Base-by-base conservation (phyloP, 2,888 invertebrate genomes). In the Cryptocheilus praepositus region DNA sequence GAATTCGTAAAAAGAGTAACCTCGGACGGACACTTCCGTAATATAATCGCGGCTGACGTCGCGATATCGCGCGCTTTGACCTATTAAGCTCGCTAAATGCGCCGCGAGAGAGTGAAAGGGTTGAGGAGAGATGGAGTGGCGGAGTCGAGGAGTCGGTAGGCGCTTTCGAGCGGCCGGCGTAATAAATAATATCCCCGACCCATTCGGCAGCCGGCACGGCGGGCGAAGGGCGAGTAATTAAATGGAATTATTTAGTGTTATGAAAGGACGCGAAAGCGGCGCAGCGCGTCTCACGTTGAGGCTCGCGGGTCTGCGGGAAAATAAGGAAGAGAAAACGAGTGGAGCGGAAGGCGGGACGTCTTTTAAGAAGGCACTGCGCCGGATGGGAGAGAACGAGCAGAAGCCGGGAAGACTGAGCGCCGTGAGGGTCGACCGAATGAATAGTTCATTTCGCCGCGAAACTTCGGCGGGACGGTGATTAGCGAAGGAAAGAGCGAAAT, bases 221-320 rank as follows among this genome's bases (percentile, higher is more conserved):
- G 67, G 59, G 68, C 63, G 73, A 77, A 76, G 73, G 76, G 67
- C 77, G 72, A 75, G 81, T 85, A 85, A 83, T 85, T 83, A 84
- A 85, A 82, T 81, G 77, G 76, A 84, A 85, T 85, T 83, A 84
- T 85, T 85, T 83, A 85, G 83, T 79, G 76, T 80, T 78, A 75
- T 75, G 76, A 80, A 78, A 73, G 76, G 73, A 74, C 69, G 71
- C 74, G 69, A 63, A 70, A 74, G 71, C 71, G 49, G 16, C 58
- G 75, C 64, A 68, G 72, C 64, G 73, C 76, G 67, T 67, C 74
- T 49, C 61, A 63, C 56, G 57, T 64, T 51, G 55, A 16, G n/a
- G 3, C 51, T 5, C 19, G 57, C 25, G 25, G 25, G 25, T 25
- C 25, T 25, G 25, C 28, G 22, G 54, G 44, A 21, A 51, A 36